Conservation (phyloP, 2,888 invertebrate species). For the Norana najaformis region DNA sequence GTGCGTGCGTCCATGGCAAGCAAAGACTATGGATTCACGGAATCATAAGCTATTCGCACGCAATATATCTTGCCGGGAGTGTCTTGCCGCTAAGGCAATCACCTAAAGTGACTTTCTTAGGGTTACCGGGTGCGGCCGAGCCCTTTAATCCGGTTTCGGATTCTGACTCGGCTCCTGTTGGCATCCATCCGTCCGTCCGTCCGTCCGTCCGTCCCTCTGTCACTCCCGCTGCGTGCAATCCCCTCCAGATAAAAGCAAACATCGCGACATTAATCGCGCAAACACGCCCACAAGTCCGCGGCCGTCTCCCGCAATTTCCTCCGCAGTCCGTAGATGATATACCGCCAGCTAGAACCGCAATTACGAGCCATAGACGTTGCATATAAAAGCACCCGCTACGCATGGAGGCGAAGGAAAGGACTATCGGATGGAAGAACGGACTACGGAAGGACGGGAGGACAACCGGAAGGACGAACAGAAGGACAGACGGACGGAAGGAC, state of each 20-base stretch:
- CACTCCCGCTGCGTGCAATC: neutral
- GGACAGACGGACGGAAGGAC: neutral
- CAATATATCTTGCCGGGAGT: neutral
- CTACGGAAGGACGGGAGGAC: neutral
- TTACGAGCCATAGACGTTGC: constrained; percentile 13
- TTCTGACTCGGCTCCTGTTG: neutral
- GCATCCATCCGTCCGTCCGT: neutral
- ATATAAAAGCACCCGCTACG: neutral
- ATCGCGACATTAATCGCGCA: neutral
- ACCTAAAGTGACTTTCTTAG: constrained; percentile 13
- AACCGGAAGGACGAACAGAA: neutral
- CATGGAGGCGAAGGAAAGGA: neutral
- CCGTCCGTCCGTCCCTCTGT: neutral
- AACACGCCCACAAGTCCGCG: neutral
- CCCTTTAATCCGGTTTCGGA: constrained; percentile 7
- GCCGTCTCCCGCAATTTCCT: neutral
- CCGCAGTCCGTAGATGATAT: neutral
- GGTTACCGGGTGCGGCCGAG: neutral
- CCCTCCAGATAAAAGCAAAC: neutral
- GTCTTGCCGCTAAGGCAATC: constrained; percentile 2
- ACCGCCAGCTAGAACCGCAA: constrained; percentile 13
- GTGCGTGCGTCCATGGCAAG: neutral
- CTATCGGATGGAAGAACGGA: neutral
- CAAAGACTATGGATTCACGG: neutral
- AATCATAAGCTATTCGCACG: neutral